These are phyloP conservation scores for Micrasema longulum DNA, from an alignment of 1,140 invertebrate genomes.

Conservation along the genomic window DNA sequence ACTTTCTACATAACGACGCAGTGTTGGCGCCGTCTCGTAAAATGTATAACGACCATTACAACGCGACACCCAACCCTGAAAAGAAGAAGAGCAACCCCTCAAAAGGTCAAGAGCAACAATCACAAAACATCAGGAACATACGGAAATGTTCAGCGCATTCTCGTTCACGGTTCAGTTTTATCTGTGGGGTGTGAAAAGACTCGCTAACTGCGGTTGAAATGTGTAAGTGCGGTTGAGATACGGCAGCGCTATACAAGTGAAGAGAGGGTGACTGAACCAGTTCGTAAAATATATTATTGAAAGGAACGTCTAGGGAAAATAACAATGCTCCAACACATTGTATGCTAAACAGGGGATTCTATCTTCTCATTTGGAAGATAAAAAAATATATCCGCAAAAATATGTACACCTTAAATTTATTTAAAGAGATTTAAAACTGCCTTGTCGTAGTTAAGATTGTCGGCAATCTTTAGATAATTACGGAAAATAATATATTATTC, in stretches of 20 bases:
- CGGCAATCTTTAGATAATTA: too few relatives aligned
- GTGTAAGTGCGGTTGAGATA: too few relatives aligned
- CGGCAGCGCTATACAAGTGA: too few relatives aligned
- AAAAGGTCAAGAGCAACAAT: neutral
- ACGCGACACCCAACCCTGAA: neutral
- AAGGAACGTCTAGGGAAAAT: constrained; percentile 24
- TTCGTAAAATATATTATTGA: constrained; percentile 40
- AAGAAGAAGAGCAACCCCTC: neutral
- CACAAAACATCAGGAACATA: neutral
- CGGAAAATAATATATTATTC: too few relatives aligned
- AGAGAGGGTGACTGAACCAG: neutral
- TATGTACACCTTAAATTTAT: too few relatives aligned
- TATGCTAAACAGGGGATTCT: constrained; percentile 22
- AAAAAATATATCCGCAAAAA: constrained; percentile 5
- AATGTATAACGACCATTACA: constrained; percentile 42
- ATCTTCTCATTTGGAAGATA: constrained; percentile 19
- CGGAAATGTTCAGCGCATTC: neutral
- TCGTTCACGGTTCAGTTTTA: neutral
- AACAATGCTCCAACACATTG: neutral
- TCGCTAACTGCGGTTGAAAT: too few relatives aligned
- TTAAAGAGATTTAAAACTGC: too few relatives aligned
- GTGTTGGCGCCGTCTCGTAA: constrained; percentile 43
- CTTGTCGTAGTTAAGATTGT: too few relatives aligned
- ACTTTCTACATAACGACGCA: constrained; percentile 30
- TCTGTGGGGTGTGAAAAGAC: neutral